Base-by-base conservation (phyloP, 2,113 vertebrate genomes). In the Piprites chloris region DNA sequence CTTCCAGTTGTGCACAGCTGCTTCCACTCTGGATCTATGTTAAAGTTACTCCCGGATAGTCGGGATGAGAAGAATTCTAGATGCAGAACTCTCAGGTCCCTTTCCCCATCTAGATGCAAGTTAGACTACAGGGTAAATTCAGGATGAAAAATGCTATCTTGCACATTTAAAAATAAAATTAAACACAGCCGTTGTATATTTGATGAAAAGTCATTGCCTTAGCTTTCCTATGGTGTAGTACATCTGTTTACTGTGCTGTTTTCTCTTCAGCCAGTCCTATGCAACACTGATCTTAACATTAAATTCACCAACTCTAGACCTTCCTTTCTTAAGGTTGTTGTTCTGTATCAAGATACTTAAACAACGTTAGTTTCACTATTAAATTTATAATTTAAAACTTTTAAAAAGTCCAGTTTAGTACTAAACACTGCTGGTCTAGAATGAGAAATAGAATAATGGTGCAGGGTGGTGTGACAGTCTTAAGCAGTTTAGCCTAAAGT, bases 361-460 rank as follows among this genome's bases (percentile, higher is more conserved):
- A 32, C 33, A 59, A 47, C 9, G 14, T 53, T 77, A 66, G 21
- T 27, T 62, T 37, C 26, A 37, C 28, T 49, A 33, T 49, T 68
- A 73, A 35, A 24, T 19, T 23, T 35, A 14, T 47, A n/a, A 32
- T n/a, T 72, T 58, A 58, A 65, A 82, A 20, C 18, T 37, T 74
- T 71, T 39, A 0, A 6, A 5, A 89, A 42, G 23, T n/a, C 12
- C 2, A 0, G 7, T 33, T 65, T 24, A 62, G 27, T 30, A 24
- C 9, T 44, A 74, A 85, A 37, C 75, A 17, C 8, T 59, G 3
- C 16, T 33, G 12, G 6, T 63, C 79, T 69, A 56, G 47, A 73
- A 50, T 30, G 8, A 93, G 6, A n/a, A n/a, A n/a, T 67, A 66
- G 20, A 62, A 42, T 26, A 88, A 46, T 3, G 8, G 42, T 22